Conservation (phyloP, 2,113 vertebrate species). For the Phalacrocorax aristotelis region DNA sequence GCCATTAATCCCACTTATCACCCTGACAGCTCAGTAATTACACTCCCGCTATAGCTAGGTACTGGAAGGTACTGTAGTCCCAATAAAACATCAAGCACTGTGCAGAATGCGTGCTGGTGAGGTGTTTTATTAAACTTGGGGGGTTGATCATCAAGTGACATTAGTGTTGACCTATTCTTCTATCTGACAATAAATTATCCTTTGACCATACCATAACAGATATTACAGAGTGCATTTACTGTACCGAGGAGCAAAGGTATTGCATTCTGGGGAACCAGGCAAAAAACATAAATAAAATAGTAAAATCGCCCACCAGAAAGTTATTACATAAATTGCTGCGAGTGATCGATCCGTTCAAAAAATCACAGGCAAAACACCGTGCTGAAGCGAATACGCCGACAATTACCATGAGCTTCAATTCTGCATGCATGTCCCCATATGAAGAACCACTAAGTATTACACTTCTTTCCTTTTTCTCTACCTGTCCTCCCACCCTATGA, state of each 20-base stretch:
- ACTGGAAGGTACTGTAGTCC: constrained; percentile 78
- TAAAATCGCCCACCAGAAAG: constrained; percentile 63
- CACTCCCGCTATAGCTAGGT: constrained; percentile 81
- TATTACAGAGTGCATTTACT: constrained; percentile 80
- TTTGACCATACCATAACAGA: constrained; percentile 80
- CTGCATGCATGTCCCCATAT: neutral
- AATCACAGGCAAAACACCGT: constrained; percentile 58
- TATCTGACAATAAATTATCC: constrained; percentile 90
- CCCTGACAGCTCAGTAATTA: constrained; percentile 92
- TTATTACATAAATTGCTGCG: constrained; percentile 74
- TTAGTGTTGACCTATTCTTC: constrained; percentile 89
- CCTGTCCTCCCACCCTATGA: neutral
- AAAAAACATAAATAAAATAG: constrained; percentile 71
- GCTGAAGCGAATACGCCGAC: constrained; percentile 51
- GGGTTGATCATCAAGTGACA: constrained; percentile 88
- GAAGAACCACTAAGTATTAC: neutral
- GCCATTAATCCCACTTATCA: constrained; percentile 96
- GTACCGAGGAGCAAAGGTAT: constrained; percentile 68
- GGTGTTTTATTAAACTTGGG: constrained; percentile 87
- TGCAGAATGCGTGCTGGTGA: constrained; percentile 73
- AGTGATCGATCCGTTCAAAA: constrained; percentile 75
- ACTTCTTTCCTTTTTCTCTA: neutral
- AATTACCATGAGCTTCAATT: constrained; percentile 55
- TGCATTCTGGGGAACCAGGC: constrained; percentile 54
- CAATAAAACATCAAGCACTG: constrained; percentile 79